These are phyloP conservation scores for Microtus ochrogaster DNA, from an alignment of 2,113 vertebrate genomes.

Conservation along the genomic window DNA sequence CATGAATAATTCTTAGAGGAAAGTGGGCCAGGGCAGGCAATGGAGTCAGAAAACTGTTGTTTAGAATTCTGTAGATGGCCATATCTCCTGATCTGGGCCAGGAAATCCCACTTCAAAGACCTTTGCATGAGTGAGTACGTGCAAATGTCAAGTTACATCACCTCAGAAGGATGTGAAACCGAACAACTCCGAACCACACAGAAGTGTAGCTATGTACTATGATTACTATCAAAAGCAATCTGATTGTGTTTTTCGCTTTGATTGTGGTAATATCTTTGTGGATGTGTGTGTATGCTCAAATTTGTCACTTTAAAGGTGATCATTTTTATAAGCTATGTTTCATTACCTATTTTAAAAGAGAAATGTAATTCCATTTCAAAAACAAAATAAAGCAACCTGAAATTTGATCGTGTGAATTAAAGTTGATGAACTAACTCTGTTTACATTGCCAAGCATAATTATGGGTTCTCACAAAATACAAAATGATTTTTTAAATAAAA, in stretches of 20 bases:
- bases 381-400: background rate
- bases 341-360: background rate
- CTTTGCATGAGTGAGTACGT: background rate
- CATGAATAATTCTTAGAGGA: background rate
- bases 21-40: conserved; percentile 39
- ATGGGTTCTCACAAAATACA: background rate
- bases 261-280: background rate
- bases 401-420: background rate
- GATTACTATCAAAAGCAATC: conserved; percentile 31
- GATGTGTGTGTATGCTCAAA: background rate
- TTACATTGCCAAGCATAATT: conserved; percentile 40
- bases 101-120: conserved; percentile 46
- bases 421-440: background rate
- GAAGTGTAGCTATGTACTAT: background rate
- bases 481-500: conserved; percentile 19
- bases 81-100: conserved; percentile 42
- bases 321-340: background rate
- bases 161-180: conserved; percentile 25
- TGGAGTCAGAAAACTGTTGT: background rate
- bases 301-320: background rate
- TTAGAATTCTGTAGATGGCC: background rate
- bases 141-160: conserved; percentile 9
- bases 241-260: background rate
- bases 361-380: background rate
- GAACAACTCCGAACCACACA: conserved; percentile 15